These are phyloP conservation scores for Tethya wilhelma DNA, from an alignment of 37 sponge, comb jelly and placozoan species.

Conservation along the genomic window DNA sequence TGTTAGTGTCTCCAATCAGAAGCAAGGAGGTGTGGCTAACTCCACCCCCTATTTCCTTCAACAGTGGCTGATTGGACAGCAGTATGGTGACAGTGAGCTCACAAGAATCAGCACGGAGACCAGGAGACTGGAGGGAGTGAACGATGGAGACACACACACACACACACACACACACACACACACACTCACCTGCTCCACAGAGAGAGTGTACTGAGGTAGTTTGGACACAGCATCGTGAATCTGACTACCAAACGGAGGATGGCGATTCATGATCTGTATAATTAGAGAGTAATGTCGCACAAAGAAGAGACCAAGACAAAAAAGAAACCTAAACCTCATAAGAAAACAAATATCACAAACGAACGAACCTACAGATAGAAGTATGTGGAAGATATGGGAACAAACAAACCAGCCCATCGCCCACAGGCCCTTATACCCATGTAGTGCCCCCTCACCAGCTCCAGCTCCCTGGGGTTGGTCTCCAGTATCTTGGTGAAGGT, in stretches of 20 bases:
- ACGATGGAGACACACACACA: background rate
- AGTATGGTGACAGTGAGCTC: constrained; percentile 38
- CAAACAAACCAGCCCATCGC: background rate
- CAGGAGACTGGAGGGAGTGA: background rate
- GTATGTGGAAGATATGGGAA: background rate
- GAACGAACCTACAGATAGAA: too few species aligned
- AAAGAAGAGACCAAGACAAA: background rate
- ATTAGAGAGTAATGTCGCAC: background rate
- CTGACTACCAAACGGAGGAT: constrained; percentile 96
- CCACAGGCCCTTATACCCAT: background rate
- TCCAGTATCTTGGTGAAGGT: constrained; percentile 67
- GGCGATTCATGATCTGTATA: constrained; percentile 81
- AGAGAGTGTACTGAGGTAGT: constrained; percentile 73
- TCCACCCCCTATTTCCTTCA: constrained; percentile 43
- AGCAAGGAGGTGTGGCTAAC: constrained; percentile 55
- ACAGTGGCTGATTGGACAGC: constrained; percentile 41
- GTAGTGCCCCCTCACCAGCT: constrained; percentile 59
- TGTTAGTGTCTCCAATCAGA: constrained; percentile 72
- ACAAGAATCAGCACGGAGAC: background rate
- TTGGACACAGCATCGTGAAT: constrained; percentile 73
- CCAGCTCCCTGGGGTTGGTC: constrained; percentile 93
- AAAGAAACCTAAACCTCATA: background rate
- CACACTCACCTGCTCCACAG: constrained; percentile 64
- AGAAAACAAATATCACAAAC: background rate
- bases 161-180: background rate